phyloP scores from a whole-genome alignment of 2,113 vertebrate species.

The Oncorhynchus gorbuscha region DNA sequence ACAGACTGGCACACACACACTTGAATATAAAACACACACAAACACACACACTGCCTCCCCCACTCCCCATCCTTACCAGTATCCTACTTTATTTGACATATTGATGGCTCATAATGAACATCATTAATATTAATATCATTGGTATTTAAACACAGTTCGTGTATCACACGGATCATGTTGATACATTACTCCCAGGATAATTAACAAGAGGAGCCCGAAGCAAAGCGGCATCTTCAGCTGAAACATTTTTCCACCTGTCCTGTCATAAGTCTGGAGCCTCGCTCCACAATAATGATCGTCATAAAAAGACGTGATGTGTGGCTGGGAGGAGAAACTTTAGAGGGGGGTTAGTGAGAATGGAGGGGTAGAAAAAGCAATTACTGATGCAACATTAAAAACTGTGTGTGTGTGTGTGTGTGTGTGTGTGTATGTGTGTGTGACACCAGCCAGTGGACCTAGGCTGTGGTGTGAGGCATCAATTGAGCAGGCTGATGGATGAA shows the following conservation, averaged over 20 bases:
- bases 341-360: background rate
- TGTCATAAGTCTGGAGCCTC: constrained; percentile 45
- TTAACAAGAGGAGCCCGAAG: constrained; percentile 46
- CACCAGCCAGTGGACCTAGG: background rate
- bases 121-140: constrained; percentile 37
- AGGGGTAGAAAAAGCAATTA: constrained; percentile 80
- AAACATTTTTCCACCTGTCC: constrained; percentile 24
- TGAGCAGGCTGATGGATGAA: constrained; percentile 94
- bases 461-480: constrained; percentile 78
- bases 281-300: constrained; percentile 48
- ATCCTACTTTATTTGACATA: constrained; percentile 51
- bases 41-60: constrained; percentile 25
- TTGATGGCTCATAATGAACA: constrained; percentile 58
- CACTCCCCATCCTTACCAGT: constrained; percentile 32
- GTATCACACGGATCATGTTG: constrained; percentile 48
- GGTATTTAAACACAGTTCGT: constrained; percentile 54
- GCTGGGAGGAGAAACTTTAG: background rate
- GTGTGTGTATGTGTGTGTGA: constrained; percentile 21
- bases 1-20: constrained; percentile 11
- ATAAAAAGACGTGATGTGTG: constrained; percentile 23
- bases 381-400: constrained; percentile 81
- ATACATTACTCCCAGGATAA: constrained; percentile 46
- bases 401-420: background rate
- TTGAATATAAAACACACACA: constrained; percentile 15
- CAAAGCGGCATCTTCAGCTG: constrained; percentile 35